These are phyloP conservation scores for Chrysemys picta DNA, from an alignment of 2,113 vertebrate genomes.

Conservation along the genomic window DNA sequence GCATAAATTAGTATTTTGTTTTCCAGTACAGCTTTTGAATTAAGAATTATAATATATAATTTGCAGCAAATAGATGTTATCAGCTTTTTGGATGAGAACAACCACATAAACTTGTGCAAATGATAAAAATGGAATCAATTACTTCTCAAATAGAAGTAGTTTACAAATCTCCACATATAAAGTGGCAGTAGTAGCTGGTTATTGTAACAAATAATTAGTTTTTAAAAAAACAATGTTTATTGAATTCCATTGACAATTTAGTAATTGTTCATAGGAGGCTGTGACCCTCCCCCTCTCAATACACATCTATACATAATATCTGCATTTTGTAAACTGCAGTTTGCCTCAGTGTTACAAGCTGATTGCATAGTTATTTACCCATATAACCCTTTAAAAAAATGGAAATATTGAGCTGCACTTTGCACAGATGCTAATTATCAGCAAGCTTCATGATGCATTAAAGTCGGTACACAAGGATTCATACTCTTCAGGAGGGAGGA, in stretches of 20 bases:
- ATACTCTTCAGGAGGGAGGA: slow-evolving; percentile 10
- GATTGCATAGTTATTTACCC: slow-evolving; percentile 21
- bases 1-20: slow-evolving; percentile 88
- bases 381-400: slow-evolving; percentile 19
- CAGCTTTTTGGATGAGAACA: slow-evolving; percentile 83
- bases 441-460: neutral
- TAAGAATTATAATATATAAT: slow-evolving; percentile 87
- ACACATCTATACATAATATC: neutral
- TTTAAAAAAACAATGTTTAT: slow-evolving; percentile 79
- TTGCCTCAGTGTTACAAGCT: slow-evolving; percentile 23
- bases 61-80: slow-evolving; percentile 89
- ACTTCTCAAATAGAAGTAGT: slow-evolving; percentile 83
- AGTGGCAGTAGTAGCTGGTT: slow-evolving; percentile 77
- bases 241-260: slow-evolving; percentile 79
- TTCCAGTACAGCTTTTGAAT: slow-evolving; percentile 85
- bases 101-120: slow-evolving; percentile 85
- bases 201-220: slow-evolving; percentile 83
- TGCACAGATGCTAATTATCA: neutral
- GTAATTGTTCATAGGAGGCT: slow-evolving; percentile 75
- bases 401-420: neutral
- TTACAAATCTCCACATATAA: slow-evolving; percentile 82
- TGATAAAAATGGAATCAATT: slow-evolving; percentile 88
- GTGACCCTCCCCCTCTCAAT: slow-evolving; percentile 30
- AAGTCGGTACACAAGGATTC: neutral
- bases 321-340: slow-evolving; percentile 35